Conservation (phyloP, 92 coral and sea anemone genomes). For the Parazoanthus darwini region DNA sequence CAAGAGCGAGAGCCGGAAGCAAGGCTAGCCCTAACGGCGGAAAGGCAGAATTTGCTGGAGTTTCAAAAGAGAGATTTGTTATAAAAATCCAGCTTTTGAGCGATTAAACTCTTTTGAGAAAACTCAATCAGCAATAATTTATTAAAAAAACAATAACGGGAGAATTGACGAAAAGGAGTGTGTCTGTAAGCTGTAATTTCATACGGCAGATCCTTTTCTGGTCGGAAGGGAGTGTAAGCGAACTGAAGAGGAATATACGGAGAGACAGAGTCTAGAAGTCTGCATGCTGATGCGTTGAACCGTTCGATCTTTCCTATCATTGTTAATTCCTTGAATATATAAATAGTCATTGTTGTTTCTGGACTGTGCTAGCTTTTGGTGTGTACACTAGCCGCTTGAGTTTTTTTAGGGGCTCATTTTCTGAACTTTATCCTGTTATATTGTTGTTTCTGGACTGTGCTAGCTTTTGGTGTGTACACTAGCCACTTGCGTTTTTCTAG, state of each 20-base stretch:
- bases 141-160: slow-evolving; percentile 7
- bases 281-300: not conserved
- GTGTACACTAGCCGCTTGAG: not conserved
- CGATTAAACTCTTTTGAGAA: slow-evolving; percentile 17
- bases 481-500: not conserved
- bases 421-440: too few relatives aligned
- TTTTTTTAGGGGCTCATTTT: not conserved
- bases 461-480: not conserved
- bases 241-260: not conserved
- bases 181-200: not conserved
- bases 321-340: not conserved
- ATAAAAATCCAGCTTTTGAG: not conserved
- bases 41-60: slow-evolving; percentile 3
- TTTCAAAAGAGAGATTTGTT: slow-evolving; percentile 2
- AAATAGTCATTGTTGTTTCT: not conserved
- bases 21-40: not conserved
- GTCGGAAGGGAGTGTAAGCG: not conserved
- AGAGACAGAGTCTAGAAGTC: not conserved
- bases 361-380: not conserved
- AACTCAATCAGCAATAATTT: slow-evolving; percentile 5
- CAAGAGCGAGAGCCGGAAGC: not conserved
- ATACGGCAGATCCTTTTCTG: not conserved
- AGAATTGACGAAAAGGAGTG: not conserved
- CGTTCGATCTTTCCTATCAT: not conserved
- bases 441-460: too few relatives aligned